Evolutionary conservation across 2,113 vertebrate species (phyloP).

Genomic region (Jaculus jaculus): DNA sequence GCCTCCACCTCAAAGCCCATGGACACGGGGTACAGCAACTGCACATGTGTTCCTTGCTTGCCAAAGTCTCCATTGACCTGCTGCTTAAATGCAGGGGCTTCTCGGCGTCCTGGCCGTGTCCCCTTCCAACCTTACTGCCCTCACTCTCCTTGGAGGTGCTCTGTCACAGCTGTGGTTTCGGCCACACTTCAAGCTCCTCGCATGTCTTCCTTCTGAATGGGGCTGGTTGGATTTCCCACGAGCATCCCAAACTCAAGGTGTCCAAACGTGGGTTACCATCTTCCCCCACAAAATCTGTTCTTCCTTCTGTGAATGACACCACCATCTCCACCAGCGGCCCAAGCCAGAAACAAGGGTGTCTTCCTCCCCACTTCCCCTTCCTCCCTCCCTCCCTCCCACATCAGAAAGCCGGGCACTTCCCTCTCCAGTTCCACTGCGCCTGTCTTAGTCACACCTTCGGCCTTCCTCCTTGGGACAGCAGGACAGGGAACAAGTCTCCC

Average conservation of each 20-base stretch:
- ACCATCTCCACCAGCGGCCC: slow-evolving; percentile 31
- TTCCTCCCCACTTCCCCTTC: neutral
- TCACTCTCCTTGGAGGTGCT: neutral
- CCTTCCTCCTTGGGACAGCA: neutral
- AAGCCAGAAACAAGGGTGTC: neutral
- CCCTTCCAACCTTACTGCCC: neutral
- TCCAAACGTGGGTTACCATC: slow-evolving; percentile 21
- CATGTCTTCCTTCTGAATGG: slow-evolving; percentile 1
- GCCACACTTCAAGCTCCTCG: neutral
- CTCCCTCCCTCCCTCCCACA: too few species aligned
- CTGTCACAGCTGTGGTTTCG: neutral
- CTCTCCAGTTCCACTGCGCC: neutral
- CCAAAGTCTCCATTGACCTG: neutral
- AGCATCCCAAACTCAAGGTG: neutral
- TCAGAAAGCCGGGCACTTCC: neutral
- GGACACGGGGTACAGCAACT: neutral
- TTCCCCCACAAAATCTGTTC: slow-evolving; percentile 70
- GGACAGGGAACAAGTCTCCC: neutral
- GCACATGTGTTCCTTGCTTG: neutral
- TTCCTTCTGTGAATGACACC: slow-evolving; percentile 64
- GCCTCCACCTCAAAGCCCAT: neutral
- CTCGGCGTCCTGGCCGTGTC: neutral
- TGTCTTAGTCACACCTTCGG: neutral
- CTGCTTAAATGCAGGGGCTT: neutral
- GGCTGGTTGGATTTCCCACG: neutral